Evolutionary conservation across 2,113 vertebrate species (phyloP), one percentile per base, ranked within the genome.

Genomic region (Pluvialis apricaria): DNA sequence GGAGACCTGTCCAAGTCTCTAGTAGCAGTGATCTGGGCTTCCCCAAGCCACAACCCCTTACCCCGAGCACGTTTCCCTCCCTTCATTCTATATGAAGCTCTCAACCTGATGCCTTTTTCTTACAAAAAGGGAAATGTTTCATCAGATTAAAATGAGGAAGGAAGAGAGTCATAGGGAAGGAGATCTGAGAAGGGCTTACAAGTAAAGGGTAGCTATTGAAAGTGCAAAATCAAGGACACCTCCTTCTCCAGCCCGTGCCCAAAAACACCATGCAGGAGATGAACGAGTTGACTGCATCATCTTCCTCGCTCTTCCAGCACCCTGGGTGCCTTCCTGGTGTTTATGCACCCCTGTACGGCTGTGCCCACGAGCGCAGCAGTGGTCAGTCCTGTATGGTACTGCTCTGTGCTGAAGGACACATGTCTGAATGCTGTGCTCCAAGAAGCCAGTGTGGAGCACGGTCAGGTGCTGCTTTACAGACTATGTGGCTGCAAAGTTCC

Each of bases 1-100:
- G 86, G 92, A 94, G 81, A 86, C 54, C 52, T 49, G 29, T 86
- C 82, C 88, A 68, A 86, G 69, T 62, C 88, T 45, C 79, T 86
- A 77, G 85, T 13, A 79, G 69, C 86, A 86, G 84, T 88, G 57
- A 95, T 90, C 80, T 44, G 68, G 92, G 84, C n/a, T 95, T 95
- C 87, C 71, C 86, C 0, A 0, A 94, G 87, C 38, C 29, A 0
- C 75, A 97, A 82, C 60, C 94, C 84, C 40, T 82, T 91, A 86
- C 75, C 82, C 91, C 2, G 8, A 60, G 75, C 55, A 52, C 0
- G 0, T 52, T 94, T 90, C 71, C 81, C 28, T 92, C 62, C 36
- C 82, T 77, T 94, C 40, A 18, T 65, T 81, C 77, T 69, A 8
- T 69, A 45, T 1, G 36, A 49, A 86, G 38, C 52, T 90, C 84